Percentiles rank a stretch among this genome's conserved stretches.
Evolutionary conservation across 2,888 invertebrate species (phyloP).

Genomic region (Dasysyrphus albostriatus): DNA sequence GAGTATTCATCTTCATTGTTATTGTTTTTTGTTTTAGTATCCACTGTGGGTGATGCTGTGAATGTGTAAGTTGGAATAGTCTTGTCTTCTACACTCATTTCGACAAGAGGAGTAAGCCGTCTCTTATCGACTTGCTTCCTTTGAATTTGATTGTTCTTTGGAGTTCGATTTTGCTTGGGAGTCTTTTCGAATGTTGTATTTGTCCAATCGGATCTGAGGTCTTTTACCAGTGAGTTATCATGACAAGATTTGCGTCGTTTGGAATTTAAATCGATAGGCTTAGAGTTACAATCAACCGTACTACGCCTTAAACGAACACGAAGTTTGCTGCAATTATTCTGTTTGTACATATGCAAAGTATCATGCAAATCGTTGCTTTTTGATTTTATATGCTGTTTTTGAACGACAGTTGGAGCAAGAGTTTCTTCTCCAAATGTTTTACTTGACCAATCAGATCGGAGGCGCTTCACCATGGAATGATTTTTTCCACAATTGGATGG

Average conservation of each 20-base stretch:
- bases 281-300: not conserved
- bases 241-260: not conserved
- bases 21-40: not conserved
- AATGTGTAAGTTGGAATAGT: not conserved
- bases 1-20: conserved; percentile 34
- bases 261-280: not conserved
- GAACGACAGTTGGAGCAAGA: not conserved
- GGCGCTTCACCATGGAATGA: not conserved
- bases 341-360: not conserved
- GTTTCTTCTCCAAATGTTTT: conserved; percentile 1
- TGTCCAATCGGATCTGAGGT: not conserved
- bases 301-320: not conserved
- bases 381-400: not conserved
- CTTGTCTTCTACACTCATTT: conserved; percentile 13
- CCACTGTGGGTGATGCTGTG: not conserved
- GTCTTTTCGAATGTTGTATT: not conserved
- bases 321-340: conserved; percentile 2
- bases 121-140: conserved; percentile 8
- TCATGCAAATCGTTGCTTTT: not conserved
- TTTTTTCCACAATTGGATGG: not conserved
- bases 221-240: not conserved
- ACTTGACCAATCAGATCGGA: conserved; percentile 49
- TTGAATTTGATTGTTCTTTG: not conserved
- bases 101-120: conserved; percentile 31
- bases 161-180: not conserved